Evolutionary conservation across 2,113 vertebrate genomes (phyloP).

Genomic region (Columba janthina): DNA sequence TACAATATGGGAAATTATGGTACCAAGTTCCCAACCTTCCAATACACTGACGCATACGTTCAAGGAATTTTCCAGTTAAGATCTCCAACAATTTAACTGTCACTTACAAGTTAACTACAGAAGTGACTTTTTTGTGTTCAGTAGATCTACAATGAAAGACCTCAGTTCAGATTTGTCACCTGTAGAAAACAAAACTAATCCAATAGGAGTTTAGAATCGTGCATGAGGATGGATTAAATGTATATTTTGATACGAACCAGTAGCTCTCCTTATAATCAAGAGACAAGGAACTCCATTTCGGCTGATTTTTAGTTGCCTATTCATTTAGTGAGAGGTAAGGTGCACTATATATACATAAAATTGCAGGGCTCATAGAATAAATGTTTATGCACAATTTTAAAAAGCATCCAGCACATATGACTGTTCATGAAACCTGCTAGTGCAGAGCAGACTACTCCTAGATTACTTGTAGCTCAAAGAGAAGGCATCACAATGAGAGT

Average conservation of each 20-base stretch:
- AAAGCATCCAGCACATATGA: fast-evolving
- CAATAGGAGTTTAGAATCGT: background rate
- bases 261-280: background rate
- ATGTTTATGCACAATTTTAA: background rate
- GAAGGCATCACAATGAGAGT: fast-evolving
- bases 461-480: background rate
- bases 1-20: background rate
- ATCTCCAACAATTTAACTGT: background rate
- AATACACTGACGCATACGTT: background rate
- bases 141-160: background rate
- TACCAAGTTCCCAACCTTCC: background rate
- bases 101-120: background rate
- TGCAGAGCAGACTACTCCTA: background rate
- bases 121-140: background rate
- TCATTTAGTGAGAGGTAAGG: background rate
- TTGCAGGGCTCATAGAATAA: background rate
- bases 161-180: background rate
- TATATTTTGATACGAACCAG: background rate
- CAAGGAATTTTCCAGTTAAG: background rate
- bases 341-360: background rate
- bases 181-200: background rate
- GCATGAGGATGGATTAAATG: background rate
- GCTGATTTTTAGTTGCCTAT: background rate
- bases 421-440: background rate
- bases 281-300: background rate